These are phyloP conservation scores for Danio kyathit DNA, from an alignment of 2,797 vertebrate genomes.

Conservation along the genomic window DNA sequence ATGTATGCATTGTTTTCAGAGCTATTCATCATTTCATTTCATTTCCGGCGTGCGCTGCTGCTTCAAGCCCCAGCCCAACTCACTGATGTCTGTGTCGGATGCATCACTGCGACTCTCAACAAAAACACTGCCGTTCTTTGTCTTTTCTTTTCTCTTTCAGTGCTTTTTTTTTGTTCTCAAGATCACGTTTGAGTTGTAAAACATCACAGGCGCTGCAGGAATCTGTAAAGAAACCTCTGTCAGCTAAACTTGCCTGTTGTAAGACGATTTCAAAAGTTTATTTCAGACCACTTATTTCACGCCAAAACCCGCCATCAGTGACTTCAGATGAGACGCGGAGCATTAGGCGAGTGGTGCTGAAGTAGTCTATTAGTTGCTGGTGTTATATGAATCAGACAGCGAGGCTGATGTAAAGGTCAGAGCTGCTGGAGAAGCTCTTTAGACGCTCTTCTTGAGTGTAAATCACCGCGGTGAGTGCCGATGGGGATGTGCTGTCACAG, in stretches of 20 bases:
- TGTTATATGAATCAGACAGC: constrained; percentile 71
- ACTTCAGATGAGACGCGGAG: constrained; percentile 26
- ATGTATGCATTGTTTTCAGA: constrained; percentile 77
- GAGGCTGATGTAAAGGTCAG: constrained; percentile 79
- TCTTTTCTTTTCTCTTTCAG: not conserved
- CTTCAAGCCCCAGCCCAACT: constrained; percentile 71
- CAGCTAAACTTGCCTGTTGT: constrained; percentile 17
- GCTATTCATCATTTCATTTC: constrained; percentile 78
- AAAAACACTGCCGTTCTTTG: constrained; percentile 13
- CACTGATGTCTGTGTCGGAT: constrained; percentile 64
- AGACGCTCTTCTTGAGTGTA: constrained; percentile 47
- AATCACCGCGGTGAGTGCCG: constrained; percentile 41
- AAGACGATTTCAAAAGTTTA: constrained; percentile 22
- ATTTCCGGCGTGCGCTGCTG: constrained; percentile 68
- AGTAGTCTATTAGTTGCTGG: constrained; percentile 54
- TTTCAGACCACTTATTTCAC: constrained; percentile 38
- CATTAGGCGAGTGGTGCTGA: constrained; percentile 39
- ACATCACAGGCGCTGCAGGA: not conserved
- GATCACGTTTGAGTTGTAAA: constrained; percentile 17
- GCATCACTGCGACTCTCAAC: constrained; percentile 59
- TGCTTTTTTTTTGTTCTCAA: not conserved
- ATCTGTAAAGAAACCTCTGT: not conserved
- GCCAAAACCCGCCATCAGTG: constrained; percentile 25
- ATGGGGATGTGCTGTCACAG: constrained; percentile 43
- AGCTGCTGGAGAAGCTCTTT: constrained; percentile 60